phyloP scores from a whole-genome alignment of 1,140 invertebrate species.

The Wasmannia auropunctata region DNA sequence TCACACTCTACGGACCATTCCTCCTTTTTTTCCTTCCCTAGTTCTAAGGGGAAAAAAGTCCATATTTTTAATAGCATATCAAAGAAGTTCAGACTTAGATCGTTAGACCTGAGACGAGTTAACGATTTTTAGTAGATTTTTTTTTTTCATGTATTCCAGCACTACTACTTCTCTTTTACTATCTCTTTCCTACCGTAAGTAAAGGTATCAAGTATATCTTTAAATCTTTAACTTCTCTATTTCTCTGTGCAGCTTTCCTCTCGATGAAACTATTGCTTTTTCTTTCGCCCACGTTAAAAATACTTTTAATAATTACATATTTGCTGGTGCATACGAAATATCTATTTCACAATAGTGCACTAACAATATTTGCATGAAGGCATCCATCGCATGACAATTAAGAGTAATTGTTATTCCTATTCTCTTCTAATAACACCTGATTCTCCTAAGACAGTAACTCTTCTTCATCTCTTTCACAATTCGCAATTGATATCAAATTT shows the following conservation, averaged over 20 bases:
- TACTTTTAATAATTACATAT: not conserved
- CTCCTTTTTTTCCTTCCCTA: conserved; percentile 1
- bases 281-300: not conserved
- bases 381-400: not conserved
- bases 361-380: not conserved
- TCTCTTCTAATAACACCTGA: too few relatives aligned
- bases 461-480: not conserved
- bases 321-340: not conserved
- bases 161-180: not conserved
- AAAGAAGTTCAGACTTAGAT: conserved; percentile 20
- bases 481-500: conserved; percentile 8
- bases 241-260: not conserved
- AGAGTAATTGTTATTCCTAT: not conserved
- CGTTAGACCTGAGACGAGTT: not conserved
- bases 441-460: not conserved
- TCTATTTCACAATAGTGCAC: conserved; percentile 8
- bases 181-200: not conserved
- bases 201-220: not conserved
- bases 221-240: not conserved
- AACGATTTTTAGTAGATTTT: conserved; percentile 1
- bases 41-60: not conserved
- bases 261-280: not conserved
- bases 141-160: not conserved
- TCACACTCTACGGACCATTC: conserved; percentile 20
- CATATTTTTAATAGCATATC: conserved; percentile 25